A percentile compares a stretch with the other conserved stretches of the same genome.
Evolutionary conservation across 2,113 vertebrate genomes (phyloP).

Genomic region (Hyperopisus bebe): DNA sequence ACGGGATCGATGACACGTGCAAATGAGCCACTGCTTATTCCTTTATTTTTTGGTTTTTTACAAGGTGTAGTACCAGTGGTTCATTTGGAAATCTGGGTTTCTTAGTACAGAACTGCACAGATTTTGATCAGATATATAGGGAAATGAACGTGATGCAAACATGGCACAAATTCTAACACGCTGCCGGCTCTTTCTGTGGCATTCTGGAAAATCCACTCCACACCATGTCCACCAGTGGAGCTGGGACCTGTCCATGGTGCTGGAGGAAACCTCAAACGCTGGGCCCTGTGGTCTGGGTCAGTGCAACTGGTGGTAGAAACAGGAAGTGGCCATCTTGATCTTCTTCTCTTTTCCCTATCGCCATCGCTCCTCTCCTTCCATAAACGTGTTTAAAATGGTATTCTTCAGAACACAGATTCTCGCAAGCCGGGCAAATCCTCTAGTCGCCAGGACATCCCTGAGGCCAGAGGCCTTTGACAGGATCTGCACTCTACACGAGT

Average conservation of each 20-base stretch:
- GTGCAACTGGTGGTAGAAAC: not conserved
- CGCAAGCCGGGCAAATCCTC: not conserved
- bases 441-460: not conserved
- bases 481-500: not conserved
- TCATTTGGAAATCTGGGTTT: not conserved
- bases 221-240: not conserved
- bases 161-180: not conserved
- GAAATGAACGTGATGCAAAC: not conserved
- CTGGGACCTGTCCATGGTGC: conserved; percentile 12
- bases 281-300: not conserved
- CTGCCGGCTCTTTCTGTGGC: not conserved
- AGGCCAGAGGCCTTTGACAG: not conserved
- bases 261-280: not conserved
- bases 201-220: not conserved
- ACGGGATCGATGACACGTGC: not conserved
- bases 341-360: not conserved
- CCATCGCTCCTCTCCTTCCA: not conserved
- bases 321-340: not conserved
- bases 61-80: not conserved
- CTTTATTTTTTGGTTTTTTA: not conserved
- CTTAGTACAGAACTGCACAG: not conserved
- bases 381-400: not conserved
- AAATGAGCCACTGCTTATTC: not conserved
- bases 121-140: not conserved
- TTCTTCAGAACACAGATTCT: not conserved